Evolutionary conservation across 2,113 vertebrate genomes (phyloP), one percentile per base, ranked within the genome.

Genomic region (Verasper variegatus): DNA sequence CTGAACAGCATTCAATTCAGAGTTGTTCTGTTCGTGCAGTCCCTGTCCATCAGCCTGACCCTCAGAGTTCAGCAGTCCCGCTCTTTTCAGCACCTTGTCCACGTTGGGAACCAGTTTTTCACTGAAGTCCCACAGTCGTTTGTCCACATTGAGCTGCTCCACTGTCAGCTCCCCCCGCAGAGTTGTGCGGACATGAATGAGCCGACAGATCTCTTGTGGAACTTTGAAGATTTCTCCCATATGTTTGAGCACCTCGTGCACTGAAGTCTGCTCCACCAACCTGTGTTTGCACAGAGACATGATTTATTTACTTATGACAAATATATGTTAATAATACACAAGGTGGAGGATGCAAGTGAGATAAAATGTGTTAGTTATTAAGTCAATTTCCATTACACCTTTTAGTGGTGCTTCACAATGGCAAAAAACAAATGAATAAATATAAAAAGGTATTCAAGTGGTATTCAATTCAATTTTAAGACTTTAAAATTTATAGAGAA

Each of bases 51-150:
- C 23, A 78, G 14, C 8, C 21, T 6, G 2, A 4, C 1, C 45
- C 18, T 56, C 31, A 14, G 31, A 40, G 2, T 1, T 40, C 24
- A 92, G 21, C 26, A 90, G 26, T 20, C 78, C 84, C 13, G 9
- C 23, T 31, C 42, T 82, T 27, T 23, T 60, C 49, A 94, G 71
- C 2, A 24, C 79, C 0, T 37, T 35, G 76, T 92, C 84, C 64
- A 92, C 86, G 0, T 74, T 87, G 42, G 77, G 76, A n/a, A 94
- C 68, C 24, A 93, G 64, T 11, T 84, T 47, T 8, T 83, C 55
- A 0, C 77, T 26, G 56, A 90, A 92, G 45, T 87, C 86, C 93
- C 92, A 92, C 27, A 94, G 73, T 12, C 86, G 81, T 26, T 73
- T 90, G 74, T 94, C 93, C 6, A 63, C 75, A 0, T 81, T 13